These are phyloP conservation scores for Spermophilus dauricus DNA, from an alignment of 2,113 vertebrate species.

Conservation along the genomic window DNA sequence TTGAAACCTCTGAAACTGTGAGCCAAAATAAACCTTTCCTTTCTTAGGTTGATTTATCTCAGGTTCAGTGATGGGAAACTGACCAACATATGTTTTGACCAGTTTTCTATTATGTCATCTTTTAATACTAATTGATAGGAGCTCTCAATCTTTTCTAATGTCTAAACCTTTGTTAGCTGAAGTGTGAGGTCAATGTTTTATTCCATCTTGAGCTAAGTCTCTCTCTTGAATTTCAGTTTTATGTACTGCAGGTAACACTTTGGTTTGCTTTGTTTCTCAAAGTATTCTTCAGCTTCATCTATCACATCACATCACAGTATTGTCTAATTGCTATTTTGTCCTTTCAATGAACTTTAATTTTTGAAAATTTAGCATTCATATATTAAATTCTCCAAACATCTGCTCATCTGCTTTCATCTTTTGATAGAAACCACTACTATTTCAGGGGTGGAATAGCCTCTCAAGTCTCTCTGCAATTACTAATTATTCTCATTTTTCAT, in stretches of 20 bases:
- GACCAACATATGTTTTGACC: background rate
- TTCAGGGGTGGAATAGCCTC: background rate
- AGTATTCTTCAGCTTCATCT: background rate
- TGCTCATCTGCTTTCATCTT: background rate
- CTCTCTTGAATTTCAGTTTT: background rate
- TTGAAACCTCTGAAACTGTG: no score
- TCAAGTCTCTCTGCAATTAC: background rate
- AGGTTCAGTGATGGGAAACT: background rate
- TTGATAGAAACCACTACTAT: background rate
- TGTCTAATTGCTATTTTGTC: background rate
- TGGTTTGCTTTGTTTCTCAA: background rate
- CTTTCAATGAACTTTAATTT: slow-evolving; percentile 1
- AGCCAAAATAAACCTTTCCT: background rate
- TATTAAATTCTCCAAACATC: background rate
- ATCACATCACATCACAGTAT: background rate
- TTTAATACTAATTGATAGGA: background rate
- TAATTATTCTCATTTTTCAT: background rate
- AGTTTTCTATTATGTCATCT: background rate
- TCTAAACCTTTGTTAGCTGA: background rate
- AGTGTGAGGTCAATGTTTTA: background rate
- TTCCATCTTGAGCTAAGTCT: background rate
- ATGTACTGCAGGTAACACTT: background rate
- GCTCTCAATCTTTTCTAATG: background rate
- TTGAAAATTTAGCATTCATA: background rate
- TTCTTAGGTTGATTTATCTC: background rate